A percentile compares a stretch with the other conserved stretches of the same genome.
Conservation (phyloP, 2,797 vertebrate genomes). For the Thaleichthys pacificus region DNA sequence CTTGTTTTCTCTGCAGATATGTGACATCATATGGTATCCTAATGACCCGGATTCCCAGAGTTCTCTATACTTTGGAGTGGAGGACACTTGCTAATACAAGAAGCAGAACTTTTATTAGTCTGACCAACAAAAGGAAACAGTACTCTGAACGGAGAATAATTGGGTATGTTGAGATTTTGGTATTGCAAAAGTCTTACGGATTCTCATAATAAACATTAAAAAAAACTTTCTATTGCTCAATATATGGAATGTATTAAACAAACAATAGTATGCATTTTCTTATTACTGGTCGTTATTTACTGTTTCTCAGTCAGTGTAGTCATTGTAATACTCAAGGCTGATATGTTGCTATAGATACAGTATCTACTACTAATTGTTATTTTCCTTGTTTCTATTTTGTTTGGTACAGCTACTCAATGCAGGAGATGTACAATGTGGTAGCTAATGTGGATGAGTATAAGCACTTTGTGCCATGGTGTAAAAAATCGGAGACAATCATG, state of each 20-base stretch:
- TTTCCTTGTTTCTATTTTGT: too few species aligned
- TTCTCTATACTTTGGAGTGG: constrained; percentile 57
- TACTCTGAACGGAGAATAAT: constrained; percentile 93
- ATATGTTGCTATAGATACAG: too few species aligned
- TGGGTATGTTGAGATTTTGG: constrained; percentile 68
- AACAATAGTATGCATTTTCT: neutral
- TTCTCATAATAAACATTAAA: too few species aligned
- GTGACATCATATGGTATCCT: constrained; percentile 79
- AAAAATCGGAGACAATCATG: constrained; percentile 87
- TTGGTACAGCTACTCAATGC: constrained; percentile 77
- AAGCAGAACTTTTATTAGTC: constrained; percentile 79
- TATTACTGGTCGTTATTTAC: neutral
- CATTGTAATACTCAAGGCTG: too few species aligned
- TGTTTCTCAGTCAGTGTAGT: too few species aligned
- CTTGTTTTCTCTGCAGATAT: constrained; percentile 61
- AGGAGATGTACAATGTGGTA: constrained; percentile 94
- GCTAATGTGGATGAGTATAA: constrained; percentile 94
- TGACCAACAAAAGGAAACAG: constrained; percentile 91
- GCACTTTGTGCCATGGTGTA: constrained; percentile 94
- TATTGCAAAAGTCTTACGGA: neutral
- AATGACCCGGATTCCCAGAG: constrained; percentile 75
- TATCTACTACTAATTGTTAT: too few species aligned
- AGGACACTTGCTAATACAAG: constrained; percentile 66
- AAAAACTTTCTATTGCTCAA: too few species aligned
- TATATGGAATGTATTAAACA: too few species aligned